Base-by-base conservation (phyloP, 2,888 invertebrate genomes). In the Dendrolimus houi region DNA sequence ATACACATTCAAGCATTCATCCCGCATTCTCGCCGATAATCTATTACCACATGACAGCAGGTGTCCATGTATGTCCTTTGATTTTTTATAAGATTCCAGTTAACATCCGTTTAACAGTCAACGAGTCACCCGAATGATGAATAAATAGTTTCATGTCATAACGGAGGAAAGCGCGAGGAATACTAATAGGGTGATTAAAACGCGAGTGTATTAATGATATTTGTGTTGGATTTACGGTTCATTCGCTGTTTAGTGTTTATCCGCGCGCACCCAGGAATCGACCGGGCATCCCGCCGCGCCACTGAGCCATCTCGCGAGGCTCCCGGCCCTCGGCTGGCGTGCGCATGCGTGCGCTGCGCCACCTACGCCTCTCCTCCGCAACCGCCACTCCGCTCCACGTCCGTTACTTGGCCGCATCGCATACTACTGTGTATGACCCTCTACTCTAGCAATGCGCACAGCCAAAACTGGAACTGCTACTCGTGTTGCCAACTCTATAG, bases 231-330 rank as follows among this genome's bases (percentile, higher is more conserved):
- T 72, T 79, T 74, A 75, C 75, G 76, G 77, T 72, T 73, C 67
- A 72, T 74, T 75, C 71, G 73, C 70, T 74, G 74, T 69, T 65
- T 62, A 67, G 68, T 71, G 66, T 66, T 62, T 65, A 69, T 69
- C 66, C 75, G 74, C 78, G 80, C 80, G 83, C 81, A 74, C 80
- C 79, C 81, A 81, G 79, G 84, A 84, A 87, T 87, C 89, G 89
- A 88, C 87, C 89, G 80, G 81, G 85, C 83, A 78, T 83, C 81
- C 83, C 85, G 85, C 80, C 85, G 87, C 86, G 83, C 83, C 87
- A 90, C 89, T 90, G 87, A 88, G 80, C 80, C 80, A 68, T 76
- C 76, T 75, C 68, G 72, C 74, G 70, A 75, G 78, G 80, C 77
- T 81, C 81, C 79, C 74, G 79, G 81, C 75, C 71, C 64, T 73